These are phyloP conservation scores for Terrapene triunguis DNA, from an alignment of 2,113 vertebrate genomes.

Conservation along the genomic window DNA sequence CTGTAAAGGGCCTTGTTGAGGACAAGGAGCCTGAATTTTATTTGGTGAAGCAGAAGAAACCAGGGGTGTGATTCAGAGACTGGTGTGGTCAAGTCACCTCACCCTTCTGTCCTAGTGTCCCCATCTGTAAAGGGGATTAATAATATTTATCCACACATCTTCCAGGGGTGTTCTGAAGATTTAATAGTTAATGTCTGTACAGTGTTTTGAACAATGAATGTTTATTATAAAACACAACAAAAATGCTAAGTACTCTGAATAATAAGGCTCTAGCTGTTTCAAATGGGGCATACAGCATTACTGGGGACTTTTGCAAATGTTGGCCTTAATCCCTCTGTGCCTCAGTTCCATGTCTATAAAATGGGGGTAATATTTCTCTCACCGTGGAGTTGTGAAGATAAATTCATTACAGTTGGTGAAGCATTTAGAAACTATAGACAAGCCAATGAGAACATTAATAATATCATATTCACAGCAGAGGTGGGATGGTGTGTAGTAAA, in stretches of 20 bases:
- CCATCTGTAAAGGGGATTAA: no score
- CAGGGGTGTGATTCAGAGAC: not conserved
- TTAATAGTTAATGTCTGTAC: not conserved
- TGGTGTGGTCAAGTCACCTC: not conserved
- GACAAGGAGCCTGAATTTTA: not conserved
- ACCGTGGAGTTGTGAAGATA: not conserved
- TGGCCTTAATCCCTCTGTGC: accelerated
- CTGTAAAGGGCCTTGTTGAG: not conserved
- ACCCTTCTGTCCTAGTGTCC: not conserved
- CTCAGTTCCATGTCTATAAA: not conserved
- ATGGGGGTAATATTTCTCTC: not conserved
- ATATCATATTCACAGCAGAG: no score
- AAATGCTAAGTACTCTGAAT: not conserved
- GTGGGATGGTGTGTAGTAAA: accelerated
- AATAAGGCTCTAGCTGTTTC: not conserved
- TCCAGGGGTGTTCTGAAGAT: not conserved
- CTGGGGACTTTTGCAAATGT: not conserved
- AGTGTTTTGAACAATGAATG: not conserved
- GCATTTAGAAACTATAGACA: not conserved
- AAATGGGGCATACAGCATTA: not conserved
- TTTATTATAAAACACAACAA: not conserved
- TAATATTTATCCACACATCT: not conserved
- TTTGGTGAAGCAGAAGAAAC: not conserved
- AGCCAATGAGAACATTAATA: accelerated
- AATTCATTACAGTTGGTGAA: no score